Evolutionary conservation across 2,797 vertebrate species (phyloP), one percentile per base, ranked within the genome.

Genomic region (Phoxinus dragarum): DNA sequence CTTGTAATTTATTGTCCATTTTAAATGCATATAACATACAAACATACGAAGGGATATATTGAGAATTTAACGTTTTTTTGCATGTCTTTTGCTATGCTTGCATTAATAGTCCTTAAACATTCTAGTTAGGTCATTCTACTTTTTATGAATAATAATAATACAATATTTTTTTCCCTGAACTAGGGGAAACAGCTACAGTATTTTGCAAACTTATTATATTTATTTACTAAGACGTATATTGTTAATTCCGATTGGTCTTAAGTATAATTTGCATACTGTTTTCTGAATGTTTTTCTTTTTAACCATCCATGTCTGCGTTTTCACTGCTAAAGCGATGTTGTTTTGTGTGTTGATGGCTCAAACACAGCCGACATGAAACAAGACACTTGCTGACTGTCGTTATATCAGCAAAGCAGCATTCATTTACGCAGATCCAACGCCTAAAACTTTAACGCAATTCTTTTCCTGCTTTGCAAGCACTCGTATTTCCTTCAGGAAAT

Each of bases 401-500:
- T 66, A 84, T 49, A 67, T 31, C 23, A 31, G 23, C 34, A 19
- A 38, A 40, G 36, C 47, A 40, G 61, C 31, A 23, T 66, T 79
- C 4, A 34, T 78, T 78, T 84, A 68, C 4, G 12, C 27, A 27
- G 75, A 71, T 31, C 49, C 66, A 61, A 84, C 72, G 52, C 23
- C 66, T 47, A 17, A 76, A 84, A 59, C 84, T 74, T 73, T 80
- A 73, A 80, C 59, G 6, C 23, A 80, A 64, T 80, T 85, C n/a
- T 69, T 66, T 84, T 79, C 38, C 52, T 79, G 67, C 42, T 47
- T 74, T 64, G 67, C 68, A 61, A 80, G 77, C 84, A 85, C 17
- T 66, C 10, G 23, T 61, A 38, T 80, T 80, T 73, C 78, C 68
- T 80, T 73, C 23, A 80, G 84, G 77, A 85, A 80, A 85, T 73